Conservation (phyloP, 2,113 vertebrate genomes). For the Zeus faber region DNA sequence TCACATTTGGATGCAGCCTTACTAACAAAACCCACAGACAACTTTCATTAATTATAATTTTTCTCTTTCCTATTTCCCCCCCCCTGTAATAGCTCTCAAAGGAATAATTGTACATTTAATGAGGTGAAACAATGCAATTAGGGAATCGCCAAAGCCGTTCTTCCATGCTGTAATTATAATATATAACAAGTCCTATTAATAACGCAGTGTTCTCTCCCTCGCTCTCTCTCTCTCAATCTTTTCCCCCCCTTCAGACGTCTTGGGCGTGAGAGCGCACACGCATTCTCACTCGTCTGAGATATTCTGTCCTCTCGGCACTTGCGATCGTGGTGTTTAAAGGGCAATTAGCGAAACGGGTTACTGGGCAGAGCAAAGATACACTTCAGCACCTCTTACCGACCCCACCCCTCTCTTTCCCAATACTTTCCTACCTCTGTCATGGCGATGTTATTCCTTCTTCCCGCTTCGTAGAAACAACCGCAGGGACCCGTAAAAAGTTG, state of each 20-base stretch:
- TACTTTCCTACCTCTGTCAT: too few relatives aligned
- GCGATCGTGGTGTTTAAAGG: slow-evolving; percentile 52
- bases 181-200: slow-evolving; percentile 52
- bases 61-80: slow-evolving; percentile 14
- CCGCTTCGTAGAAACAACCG: too few relatives aligned
- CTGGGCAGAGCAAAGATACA: slow-evolving; percentile 45
- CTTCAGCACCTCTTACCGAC: too few relatives aligned
- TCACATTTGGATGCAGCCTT: slow-evolving; percentile 31
- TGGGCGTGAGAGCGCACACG: too few relatives aligned
- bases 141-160: slow-evolving; percentile 51
- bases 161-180: slow-evolving; percentile 41
- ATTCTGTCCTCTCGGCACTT: slow-evolving; percentile 53
- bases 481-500: too few relatives aligned
- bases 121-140: slow-evolving; percentile 67
- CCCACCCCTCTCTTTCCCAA: too few relatives aligned
- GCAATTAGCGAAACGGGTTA: slow-evolving; percentile 58
- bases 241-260: not conserved
- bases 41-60: too few relatives aligned
- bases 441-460: too few relatives aligned
- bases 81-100: slow-evolving; percentile 49
- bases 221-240: slow-evolving; percentile 12
- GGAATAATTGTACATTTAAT: slow-evolving; percentile 65
- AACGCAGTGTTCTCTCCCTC: slow-evolving; percentile 25
- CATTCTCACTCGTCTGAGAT: slow-evolving; percentile 54
- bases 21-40: slow-evolving; percentile 34